Evolutionary conservation across 2,797 vertebrate species (phyloP).

Genomic region (Poeciliopsis presidionis): DNA sequence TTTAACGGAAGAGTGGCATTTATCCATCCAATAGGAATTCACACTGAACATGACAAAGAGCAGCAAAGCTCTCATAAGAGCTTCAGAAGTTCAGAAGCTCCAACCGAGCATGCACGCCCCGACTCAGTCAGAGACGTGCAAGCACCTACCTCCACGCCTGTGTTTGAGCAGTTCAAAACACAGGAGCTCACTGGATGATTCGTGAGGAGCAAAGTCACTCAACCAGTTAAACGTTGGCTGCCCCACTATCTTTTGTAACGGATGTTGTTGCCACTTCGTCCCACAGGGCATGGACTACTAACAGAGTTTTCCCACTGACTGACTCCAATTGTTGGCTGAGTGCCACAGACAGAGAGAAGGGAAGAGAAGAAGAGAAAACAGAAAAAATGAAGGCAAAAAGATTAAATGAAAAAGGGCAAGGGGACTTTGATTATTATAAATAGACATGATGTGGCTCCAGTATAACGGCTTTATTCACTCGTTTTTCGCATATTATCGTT

Average conservation of each 20-base stretch:
- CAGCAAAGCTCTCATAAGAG: background rate
- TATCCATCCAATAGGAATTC: constrained; percentile 2
- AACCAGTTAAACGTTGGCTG: constrained; percentile 51
- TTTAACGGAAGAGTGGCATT: background rate
- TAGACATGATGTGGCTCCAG: constrained; percentile 35
- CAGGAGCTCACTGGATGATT: constrained; percentile 24
- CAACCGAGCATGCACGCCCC: background rate
- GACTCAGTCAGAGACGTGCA: constrained; percentile 10
- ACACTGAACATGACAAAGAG: background rate
- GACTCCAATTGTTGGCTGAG: constrained; percentile 68
- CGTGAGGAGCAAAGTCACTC: constrained; percentile 40
- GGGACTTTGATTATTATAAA: constrained; percentile 30
- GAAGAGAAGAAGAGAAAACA: background rate
- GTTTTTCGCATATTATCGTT: constrained; percentile 34
- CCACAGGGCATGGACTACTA: constrained; percentile 73
- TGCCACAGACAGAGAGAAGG: constrained; percentile 51
- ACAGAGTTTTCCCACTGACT: constrained; percentile 75
- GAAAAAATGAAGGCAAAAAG: constrained; percentile 28
- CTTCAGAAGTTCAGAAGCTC: background rate
- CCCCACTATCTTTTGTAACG: constrained; percentile 61
- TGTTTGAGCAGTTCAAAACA: constrained; percentile 24
- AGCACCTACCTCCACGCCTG: background rate
- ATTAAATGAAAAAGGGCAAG: constrained; percentile 37
- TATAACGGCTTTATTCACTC: constrained; percentile 38
- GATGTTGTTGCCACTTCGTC: constrained; percentile 70